Evolutionary conservation across 2,113 vertebrate genomes (phyloP), one percentile per base, ranked within the genome.

Genomic region (Ceuthmochares aereus): DNA sequence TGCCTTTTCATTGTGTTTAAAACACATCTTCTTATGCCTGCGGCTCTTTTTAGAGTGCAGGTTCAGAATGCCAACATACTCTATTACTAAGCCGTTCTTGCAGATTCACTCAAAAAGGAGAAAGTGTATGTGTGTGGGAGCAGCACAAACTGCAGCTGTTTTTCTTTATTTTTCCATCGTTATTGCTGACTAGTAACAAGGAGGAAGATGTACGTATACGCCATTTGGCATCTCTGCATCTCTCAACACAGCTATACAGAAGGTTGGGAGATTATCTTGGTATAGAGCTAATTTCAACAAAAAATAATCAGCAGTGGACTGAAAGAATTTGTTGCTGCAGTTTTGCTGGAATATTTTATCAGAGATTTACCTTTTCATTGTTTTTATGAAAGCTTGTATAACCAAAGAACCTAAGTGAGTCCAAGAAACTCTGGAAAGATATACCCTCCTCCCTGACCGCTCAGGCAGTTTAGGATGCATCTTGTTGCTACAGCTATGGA

Each of bases 61-160:
- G 54, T 84, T 97, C 58, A 93, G 84, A 93, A 96, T 94, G 87
- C 25, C 4, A 49, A 3, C 37, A 40, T 79, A 54, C 30, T 58
- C 42, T 54, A 27, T 70, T 63, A 81, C 26, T 47, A 4, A 91
- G 26, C 32, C 73, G 45, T 75, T 85, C 78, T 78, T 91, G 66
- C 45, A 89, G 43, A 20, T 90, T 63, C 80, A 9, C 55, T 90
- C 21, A 37, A 66, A 87, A 85, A 49, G n/a, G 25, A 43, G 21
- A 66, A 55, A 7, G 15, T 36, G 22, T 74, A 36, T 12, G 29
- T 52, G 40, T 66, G 66, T 79, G 76, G 80, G 91, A 92, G 92
- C 59, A 87, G 21, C 52, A 90, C 52, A 84, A 93, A 82, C 49
- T 89, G 69, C 89, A 95, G 63, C 73, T 96, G 76, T 2, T 67